Evolutionary conservation across 2,797 vertebrate genomes (phyloP), one percentile per base, ranked within the genome.

Genomic region (Poliocrania exsul): DNA sequence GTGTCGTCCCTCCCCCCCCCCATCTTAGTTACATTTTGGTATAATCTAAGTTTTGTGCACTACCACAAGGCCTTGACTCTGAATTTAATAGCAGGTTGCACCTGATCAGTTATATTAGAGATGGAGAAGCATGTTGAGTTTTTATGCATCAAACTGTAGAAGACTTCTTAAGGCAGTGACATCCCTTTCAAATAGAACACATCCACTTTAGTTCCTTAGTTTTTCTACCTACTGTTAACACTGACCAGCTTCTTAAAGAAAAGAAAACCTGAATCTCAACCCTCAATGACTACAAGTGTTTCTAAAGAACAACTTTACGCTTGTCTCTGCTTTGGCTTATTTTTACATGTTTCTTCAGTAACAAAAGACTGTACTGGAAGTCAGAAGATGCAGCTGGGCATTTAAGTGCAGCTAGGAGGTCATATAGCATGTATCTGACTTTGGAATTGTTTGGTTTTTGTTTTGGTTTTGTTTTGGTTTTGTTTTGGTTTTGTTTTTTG

Each of bases 231-330:
- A 35, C 8, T 16, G 49, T 4, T 69, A 47, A 35, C 20, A 31
- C 3, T 11, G 16, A 62, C 17, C 17, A 65, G 8, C 8, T 51
- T 60, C 37, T 35, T 58, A 56, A 28, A 47, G 10, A 4, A 38
- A 49, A 5, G 3, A 65, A 77, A 49, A 12, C 10, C 56, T 46
- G n/a, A 70, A n/a, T 28, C 10, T 69, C 29, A 46, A 57, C 18
- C 31, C 23, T 7, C 42, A 81, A 20, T 33, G 35, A 54, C 16
- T 23, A 44, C 10, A 1, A 8, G 11, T 46, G 9, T 40, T 80
- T 67, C n/a, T 53, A 31, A 16, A 53, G 29, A 37, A 66, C 37
- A 8, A 35, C 0, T 0, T 6, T 42, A 49, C 8, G 9, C 28
- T 58, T 74, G 71, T 38, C 3, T 51, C 56, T 24, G 20, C 61